Conservation (phyloP, 92 coral and sea anemone genomes). For the Zoanthus gigantus region DNA sequence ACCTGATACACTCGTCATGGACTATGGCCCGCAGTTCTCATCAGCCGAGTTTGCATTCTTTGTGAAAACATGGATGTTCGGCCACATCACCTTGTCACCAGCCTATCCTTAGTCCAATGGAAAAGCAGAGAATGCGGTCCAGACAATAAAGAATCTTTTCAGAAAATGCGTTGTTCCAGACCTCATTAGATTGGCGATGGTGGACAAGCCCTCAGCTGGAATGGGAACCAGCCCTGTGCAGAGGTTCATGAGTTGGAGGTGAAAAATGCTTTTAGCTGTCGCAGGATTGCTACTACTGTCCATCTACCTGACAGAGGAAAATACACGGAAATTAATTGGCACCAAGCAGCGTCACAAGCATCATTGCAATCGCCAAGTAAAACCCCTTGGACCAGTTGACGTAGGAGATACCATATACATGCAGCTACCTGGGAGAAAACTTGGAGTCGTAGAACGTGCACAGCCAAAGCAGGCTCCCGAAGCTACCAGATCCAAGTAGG, state of each 20-base stretch:
- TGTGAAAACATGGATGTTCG: neutral
- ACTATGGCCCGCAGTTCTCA: neutral
- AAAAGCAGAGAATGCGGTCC: neutral
- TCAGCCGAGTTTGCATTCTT: neutral
- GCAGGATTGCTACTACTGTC: neutral
- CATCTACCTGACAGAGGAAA: too few species aligned
- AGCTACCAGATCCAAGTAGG: neutral
- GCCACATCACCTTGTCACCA: neutral
- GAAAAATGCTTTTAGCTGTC: neutral
- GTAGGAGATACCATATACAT: neutral
- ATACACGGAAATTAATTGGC: neutral
- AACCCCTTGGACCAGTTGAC: neutral
- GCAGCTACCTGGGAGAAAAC: conserved; percentile 9
- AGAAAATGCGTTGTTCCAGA: neutral
- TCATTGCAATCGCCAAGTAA: neutral
- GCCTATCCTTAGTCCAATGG: neutral
- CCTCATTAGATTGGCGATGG: neutral
- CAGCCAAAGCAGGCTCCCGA: too few species aligned
- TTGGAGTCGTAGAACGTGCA: too few species aligned
- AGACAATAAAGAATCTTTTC: neutral
- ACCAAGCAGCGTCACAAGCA: neutral
- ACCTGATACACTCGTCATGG: neutral
- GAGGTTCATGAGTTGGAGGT: neutral
- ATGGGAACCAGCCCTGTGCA: neutral
- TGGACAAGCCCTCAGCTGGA: neutral